Percentiles rank a stretch among this genome's conserved stretches.
Evolutionary conservation across 2,113 vertebrate species (phyloP).

Genomic region (Sceloporus tristichus): DNA sequence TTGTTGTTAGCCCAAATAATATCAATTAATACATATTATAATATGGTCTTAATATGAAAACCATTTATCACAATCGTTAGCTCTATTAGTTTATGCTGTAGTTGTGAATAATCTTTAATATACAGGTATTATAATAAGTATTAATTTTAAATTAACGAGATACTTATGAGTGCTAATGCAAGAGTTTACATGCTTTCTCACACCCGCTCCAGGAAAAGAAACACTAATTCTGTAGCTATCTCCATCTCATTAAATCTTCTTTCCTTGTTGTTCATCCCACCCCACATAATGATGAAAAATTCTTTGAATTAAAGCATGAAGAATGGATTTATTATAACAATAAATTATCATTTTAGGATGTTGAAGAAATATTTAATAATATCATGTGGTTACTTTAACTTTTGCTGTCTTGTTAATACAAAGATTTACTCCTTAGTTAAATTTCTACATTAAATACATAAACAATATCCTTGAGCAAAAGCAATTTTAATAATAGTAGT

Average conservation of each 20-base stretch:
- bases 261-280: constrained; percentile 2
- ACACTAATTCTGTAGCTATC: neutral
- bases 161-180: neutral
- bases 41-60: neutral
- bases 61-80: neutral
- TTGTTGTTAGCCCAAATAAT: neutral
- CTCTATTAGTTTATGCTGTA: constrained; percentile 1
- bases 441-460: neutral
- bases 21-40: neutral
- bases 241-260: constrained; percentile 7
- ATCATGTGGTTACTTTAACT: neutral
- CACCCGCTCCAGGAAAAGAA: neutral
- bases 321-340: neutral
- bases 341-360: neutral
- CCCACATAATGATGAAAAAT: rapidly evolving
- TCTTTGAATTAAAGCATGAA: constrained; percentile 2
- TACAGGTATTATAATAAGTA: neutral
- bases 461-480: neutral
- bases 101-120: constrained; percentile 3
- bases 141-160: neutral
- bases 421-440: neutral
- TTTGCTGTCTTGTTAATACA: neutral
- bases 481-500: neutral
- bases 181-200: neutral
- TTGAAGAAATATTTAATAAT: neutral